Percentiles rank a stretch among this genome's conserved stretches.
Evolutionary conservation across 2,797 vertebrate species (phyloP).

Genomic region (Lophius americanus): DNA sequence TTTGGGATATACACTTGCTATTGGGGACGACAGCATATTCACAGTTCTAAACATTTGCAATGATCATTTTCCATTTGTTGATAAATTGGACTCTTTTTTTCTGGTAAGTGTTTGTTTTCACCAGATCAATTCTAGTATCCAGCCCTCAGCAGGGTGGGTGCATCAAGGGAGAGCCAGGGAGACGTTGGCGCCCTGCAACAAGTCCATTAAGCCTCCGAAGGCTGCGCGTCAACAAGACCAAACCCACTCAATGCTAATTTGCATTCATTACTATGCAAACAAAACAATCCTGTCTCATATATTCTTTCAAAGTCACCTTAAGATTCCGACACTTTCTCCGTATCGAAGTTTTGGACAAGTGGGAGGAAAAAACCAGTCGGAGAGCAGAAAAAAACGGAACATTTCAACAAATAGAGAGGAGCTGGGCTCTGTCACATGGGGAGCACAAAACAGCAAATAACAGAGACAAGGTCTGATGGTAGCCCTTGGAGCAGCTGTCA

Average conservation of each 20-base stretch:
- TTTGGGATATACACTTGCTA: too few species aligned
- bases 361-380: slow-evolving; percentile 58
- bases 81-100: slow-evolving; percentile 66
- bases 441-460: slow-evolving; percentile 88
- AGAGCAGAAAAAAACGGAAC: slow-evolving; percentile 49
- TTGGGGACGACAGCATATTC: too few species aligned
- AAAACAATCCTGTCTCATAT: slow-evolving; percentile 79
- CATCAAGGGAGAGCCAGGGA: slow-evolving; percentile 57
- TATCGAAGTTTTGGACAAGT: slow-evolving; percentile 54
- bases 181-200: slow-evolving; percentile 65
- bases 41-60: slow-evolving; percentile 34
- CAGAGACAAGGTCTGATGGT: slow-evolving; percentile 87
- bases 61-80: slow-evolving; percentile 53
- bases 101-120: slow-evolving; percentile 72
- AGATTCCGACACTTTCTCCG: slow-evolving; percentile 75
- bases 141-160: slow-evolving; percentile 42
- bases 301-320: slow-evolving; percentile 87
- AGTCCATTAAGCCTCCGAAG: slow-evolving; percentile 76
- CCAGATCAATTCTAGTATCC: slow-evolving; percentile 72
- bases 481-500: slow-evolving; percentile 90
- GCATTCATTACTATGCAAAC: slow-evolving; percentile 84
- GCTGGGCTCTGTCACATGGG: slow-evolving; percentile 82
- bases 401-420: slow-evolving; percentile 81
- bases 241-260: slow-evolving; percentile 79
- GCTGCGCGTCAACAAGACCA: slow-evolving; percentile 73